Conservation (phyloP, 1,140 invertebrate species). For the Trachelipus rathkii region DNA sequence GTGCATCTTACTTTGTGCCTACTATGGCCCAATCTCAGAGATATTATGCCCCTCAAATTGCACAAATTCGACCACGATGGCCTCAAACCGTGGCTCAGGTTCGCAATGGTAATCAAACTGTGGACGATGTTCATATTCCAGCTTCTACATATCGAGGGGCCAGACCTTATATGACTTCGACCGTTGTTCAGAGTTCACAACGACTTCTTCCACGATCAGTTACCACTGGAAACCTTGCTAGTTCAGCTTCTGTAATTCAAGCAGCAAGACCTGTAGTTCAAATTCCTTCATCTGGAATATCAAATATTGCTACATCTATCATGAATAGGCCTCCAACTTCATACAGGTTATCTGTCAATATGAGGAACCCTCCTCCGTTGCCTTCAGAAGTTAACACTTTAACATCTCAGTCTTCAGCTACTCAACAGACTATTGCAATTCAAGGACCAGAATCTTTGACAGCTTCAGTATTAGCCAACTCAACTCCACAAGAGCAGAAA, state of each 20-base stretch:
- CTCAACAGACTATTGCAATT: constrained; percentile 64
- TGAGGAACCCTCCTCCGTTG: constrained; percentile 52
- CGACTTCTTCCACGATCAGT: constrained; percentile 39
- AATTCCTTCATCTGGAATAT: constrained; percentile 39
- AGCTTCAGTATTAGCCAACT: constrained; percentile 91
- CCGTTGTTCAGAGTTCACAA: constrained; percentile 23
- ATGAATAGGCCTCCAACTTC: constrained; percentile 54
- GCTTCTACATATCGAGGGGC: constrained; percentile 39
- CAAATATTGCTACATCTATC: constrained; percentile 43
- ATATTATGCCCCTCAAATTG: constrained; percentile 78
- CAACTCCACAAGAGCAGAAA: constrained; percentile 91
- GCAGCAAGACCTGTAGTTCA: constrained; percentile 36
- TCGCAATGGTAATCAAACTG: constrained; percentile 65
- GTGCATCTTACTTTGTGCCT: constrained; percentile 86
- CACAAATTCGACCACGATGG: constrained; percentile 82
- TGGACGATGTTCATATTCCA: constrained; percentile 43
- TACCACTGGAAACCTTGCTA: constrained; percentile 42
- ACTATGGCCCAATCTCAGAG: constrained; percentile 77
- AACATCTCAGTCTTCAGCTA: background rate
- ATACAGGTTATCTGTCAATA: constrained; percentile 72
- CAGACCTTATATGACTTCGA: constrained; percentile 31
- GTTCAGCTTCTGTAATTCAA: constrained; percentile 42
- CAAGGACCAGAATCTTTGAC: constrained; percentile 92
- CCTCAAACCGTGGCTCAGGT: constrained; percentile 60
- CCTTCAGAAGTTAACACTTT: background rate